Evolutionary conservation across 2,113 vertebrate genomes (phyloP).

Genomic region (Gambusia affinis): DNA sequence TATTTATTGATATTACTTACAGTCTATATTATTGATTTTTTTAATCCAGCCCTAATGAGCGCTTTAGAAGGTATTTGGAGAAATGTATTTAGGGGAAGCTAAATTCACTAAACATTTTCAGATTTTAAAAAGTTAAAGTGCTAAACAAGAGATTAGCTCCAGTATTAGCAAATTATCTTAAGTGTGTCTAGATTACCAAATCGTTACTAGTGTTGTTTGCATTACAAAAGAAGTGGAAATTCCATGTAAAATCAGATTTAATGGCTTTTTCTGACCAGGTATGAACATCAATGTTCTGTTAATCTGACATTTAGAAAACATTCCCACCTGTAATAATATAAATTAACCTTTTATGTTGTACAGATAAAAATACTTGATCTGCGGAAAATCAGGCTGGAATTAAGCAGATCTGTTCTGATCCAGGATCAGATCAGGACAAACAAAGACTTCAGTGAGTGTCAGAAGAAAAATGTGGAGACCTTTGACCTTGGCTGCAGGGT

Average conservation of each 20-base stretch:
- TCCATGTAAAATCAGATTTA: not conserved
- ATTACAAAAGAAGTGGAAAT: no score
- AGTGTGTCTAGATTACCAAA: no score
- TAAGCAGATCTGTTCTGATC: slow-evolving; percentile 6
- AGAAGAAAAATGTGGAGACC: slow-evolving; percentile 3
- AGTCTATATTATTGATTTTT: no score
- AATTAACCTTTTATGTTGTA: not conserved
- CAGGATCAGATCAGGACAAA: not conserved
- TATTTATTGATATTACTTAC: no score
- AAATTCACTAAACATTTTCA: no score
- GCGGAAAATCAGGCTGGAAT: not conserved
- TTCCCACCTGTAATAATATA: not conserved
- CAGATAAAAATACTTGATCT: not conserved
- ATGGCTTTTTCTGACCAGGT: not conserved
- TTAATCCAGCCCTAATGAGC: no score
- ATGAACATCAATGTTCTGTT: not conserved
- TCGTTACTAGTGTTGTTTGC: no score
- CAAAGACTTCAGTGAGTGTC: not conserved
- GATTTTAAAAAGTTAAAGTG: no score
- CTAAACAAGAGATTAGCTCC: no score
- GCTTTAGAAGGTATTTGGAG: no score
- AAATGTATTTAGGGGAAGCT: no score
- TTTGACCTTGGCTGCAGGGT: slow-evolving; percentile 16
- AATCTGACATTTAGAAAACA: not conserved
- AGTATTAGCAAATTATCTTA: no score